Evolutionary conservation across 2,888 invertebrate species (phyloP).

Genomic region (Plagiodera versicolora): DNA sequence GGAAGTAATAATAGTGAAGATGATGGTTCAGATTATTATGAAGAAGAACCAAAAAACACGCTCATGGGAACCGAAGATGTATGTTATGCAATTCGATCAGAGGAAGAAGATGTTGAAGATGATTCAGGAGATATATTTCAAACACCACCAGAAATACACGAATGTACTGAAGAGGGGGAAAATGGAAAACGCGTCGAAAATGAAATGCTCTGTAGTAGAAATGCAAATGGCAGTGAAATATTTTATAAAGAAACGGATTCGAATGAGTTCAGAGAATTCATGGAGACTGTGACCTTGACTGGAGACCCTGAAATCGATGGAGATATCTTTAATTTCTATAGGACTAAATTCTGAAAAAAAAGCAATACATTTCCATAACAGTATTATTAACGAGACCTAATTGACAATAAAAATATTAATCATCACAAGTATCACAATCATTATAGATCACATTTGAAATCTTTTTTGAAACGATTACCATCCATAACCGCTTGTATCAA

Average conservation of each 20-base stretch:
- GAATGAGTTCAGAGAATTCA: conserved; percentile 43
- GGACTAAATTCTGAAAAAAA: conserved; percentile 41
- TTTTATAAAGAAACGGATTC: conserved; percentile 31
- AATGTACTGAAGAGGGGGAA: background rate
- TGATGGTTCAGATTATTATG: too few species aligned
- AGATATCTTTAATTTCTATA: conserved; percentile 58
- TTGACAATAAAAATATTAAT: background rate
- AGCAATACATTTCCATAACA: background rate
- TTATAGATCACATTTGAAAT: conserved; percentile 40
- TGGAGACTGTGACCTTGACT: conserved; percentile 53
- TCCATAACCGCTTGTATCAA: conserved; percentile 55
- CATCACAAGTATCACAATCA: background rate
- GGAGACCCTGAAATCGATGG: conserved; percentile 58
- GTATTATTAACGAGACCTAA: background rate
- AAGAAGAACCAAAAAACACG: too few species aligned
- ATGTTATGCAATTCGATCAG: background rate
- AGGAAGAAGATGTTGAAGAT: background rate
- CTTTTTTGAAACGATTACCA: conserved; percentile 50
- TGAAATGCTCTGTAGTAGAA: background rate
- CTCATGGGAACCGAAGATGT: background rate
- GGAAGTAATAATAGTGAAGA: background rate
- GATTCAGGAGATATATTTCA: background rate
- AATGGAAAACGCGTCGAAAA: background rate
- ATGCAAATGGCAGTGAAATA: background rate
- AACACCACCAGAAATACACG: background rate